phyloP scores from a whole-genome alignment of 2,113 vertebrate genomes.

The Phasianus colchicus region DNA sequence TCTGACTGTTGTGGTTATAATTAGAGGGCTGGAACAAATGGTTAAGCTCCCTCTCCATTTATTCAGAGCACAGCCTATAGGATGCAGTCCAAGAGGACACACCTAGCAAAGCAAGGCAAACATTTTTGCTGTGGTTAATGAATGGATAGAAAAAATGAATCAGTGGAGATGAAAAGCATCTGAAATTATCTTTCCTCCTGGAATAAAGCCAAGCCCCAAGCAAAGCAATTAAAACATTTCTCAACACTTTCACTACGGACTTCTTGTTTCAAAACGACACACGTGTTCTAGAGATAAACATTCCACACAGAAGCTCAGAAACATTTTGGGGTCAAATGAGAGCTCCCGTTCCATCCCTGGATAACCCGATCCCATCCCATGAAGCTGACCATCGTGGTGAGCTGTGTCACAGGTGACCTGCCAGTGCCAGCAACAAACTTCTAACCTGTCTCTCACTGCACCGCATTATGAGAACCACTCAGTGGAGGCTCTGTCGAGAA shows the following conservation, averaged over 20 bases:
- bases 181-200: background rate
- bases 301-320: background rate
- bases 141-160: background rate
- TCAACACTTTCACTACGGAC: background rate
- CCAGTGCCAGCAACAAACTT: background rate
- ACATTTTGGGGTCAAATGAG: background rate
- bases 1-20: slow-evolving; percentile 19
- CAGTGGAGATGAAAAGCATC: background rate
- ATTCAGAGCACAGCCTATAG: background rate
- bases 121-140: slow-evolving; percentile 30
- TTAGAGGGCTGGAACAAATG: background rate
- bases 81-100: background rate
- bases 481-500: background rate
- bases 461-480: background rate
- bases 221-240: background rate
- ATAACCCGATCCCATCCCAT: background rate
- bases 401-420: background rate
- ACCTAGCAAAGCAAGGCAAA: slow-evolving; percentile 32
- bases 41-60: slow-evolving; percentile 12
- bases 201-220: background rate
- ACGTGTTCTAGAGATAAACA: background rate
- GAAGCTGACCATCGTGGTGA: background rate
- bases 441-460: background rate
- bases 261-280: background rate
- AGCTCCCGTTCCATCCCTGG: background rate